phyloP scores from a whole-genome alignment of 2,797 vertebrate genomes.

The Pachyuromys duprasi region DNA sequence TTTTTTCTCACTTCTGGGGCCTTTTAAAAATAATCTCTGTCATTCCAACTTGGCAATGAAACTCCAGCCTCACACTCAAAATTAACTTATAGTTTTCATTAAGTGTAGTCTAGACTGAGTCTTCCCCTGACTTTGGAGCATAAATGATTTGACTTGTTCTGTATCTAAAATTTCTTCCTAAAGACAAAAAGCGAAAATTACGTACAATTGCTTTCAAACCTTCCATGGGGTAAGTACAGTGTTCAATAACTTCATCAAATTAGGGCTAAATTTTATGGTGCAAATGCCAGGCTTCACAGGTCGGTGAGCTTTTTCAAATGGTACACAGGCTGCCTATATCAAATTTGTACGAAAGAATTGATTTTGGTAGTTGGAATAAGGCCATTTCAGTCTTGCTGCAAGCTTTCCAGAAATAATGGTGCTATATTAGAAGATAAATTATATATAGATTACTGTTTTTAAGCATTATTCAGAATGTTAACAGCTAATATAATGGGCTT shows the following conservation, averaged over 20 bases:
- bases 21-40: slow-evolving; percentile 61
- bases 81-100: slow-evolving; percentile 83
- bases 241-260: slow-evolving; percentile 88
- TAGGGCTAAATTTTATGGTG: slow-evolving; percentile 84
- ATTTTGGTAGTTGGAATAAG: slow-evolving; percentile 86
- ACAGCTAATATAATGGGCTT: slow-evolving; percentile 82
- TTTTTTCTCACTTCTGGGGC: slow-evolving; percentile 71
- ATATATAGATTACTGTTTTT: slow-evolving; percentile 86
- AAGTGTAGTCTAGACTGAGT: slow-evolving; percentile 70
- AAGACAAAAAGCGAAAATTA: slow-evolving; percentile 79
- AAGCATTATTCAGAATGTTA: slow-evolving; percentile 86
- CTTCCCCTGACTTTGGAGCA: slow-evolving; percentile 71
- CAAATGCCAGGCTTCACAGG: slow-evolving; percentile 86
- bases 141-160: slow-evolving; percentile 76
- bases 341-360: slow-evolving; percentile 87
- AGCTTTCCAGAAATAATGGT: slow-evolving; percentile 85
- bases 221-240: slow-evolving; percentile 81
- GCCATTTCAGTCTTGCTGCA: slow-evolving; percentile 81
- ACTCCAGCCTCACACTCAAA: slow-evolving; percentile 73
- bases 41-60: slow-evolving; percentile 68
- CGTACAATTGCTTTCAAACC: slow-evolving; percentile 80
- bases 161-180: slow-evolving; percentile 75
- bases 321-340: slow-evolving; percentile 83
- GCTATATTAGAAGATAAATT: slow-evolving; percentile 85
- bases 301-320: slow-evolving; percentile 85